These are phyloP conservation scores for Zingel zingel DNA, from an alignment of 2,113 vertebrate species.

Conservation along the genomic window DNA sequence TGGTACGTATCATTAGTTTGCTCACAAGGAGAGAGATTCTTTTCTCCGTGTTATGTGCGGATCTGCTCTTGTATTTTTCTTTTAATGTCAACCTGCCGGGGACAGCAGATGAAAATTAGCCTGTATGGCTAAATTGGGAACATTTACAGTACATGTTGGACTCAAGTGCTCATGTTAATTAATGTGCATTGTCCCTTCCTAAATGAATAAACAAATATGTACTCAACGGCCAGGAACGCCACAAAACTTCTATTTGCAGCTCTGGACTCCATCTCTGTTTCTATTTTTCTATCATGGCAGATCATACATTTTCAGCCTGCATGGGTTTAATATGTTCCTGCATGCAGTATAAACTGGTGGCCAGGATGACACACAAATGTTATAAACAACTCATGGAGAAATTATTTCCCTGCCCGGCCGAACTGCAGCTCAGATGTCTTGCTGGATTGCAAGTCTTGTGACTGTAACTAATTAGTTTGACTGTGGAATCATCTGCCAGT, in stretches of 20 bases:
- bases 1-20: slow-evolving; percentile 19
- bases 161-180: too few species aligned
- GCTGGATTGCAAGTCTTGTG: slow-evolving; percentile 71
- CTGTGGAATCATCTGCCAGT: slow-evolving; percentile 45
- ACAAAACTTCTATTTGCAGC: slow-evolving; percentile 9
- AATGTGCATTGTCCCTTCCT: too few species aligned
- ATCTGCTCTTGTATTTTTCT: too few species aligned
- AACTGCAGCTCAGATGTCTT: slow-evolving; percentile 31
- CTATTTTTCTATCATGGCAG: slow-evolving; percentile 14
- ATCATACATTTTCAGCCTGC: slow-evolving; percentile 2
- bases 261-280: not conserved
- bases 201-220: not conserved
- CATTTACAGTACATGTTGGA: too few species aligned
- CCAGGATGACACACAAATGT: slow-evolving; percentile 16
- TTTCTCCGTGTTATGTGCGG: too few species aligned
- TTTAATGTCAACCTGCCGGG: too few species aligned
- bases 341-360: slow-evolving; percentile 11
- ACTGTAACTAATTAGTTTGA: slow-evolving; percentile 69
- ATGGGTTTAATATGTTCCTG: slow-evolving; percentile 8
- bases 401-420: slow-evolving; percentile 7
- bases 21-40: not conserved
- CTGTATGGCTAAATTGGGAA: accelerated
- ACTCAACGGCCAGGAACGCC: not conserved
- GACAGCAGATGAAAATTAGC: too few species aligned
- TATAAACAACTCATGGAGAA: slow-evolving; percentile 38